Base-by-base conservation (phyloP, 2,113 vertebrate genomes). In the Odocoileus virginianus region DNA sequence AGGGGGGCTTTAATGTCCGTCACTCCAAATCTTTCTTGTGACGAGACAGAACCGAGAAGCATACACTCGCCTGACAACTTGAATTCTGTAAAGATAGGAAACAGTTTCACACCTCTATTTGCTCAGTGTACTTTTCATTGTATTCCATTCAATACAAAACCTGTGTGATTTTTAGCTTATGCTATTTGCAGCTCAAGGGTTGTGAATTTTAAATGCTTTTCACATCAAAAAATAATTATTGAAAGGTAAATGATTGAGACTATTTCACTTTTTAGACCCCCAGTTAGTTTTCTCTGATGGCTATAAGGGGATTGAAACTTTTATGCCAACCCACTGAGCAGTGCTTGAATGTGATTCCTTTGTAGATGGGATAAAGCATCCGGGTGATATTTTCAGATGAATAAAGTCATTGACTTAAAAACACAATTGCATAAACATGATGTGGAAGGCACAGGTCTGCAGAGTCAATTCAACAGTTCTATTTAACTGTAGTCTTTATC, bases 341-440 rank as follows among this genome's bases (percentile, higher is more conserved):
- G 87, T 36, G 60, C 74, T 94, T 57, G 12, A 81, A 40, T 96
- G 55, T 94, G 83, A 85, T 74, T 96, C 85, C 87, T 98, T 97
- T 98, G 84, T 97, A 95, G 79, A 90, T 71, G 6, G 23, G 45
- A 95, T 97, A 97, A 97, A 97, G 36, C 96, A 96, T 81, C 87
- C 79, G 84, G 64, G 92, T 97, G 87, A 82, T 97, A 96, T 95
- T 97, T 97, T 97, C 97, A 97, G 79, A 87, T 95, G 93, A 97
- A 98, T 92, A 92, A 97, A 97, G 93, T 78, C 95, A 94, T 71
- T 96, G 84, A 97, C 89, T 97, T 97, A 92, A 98, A 98, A 96
- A 97, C 89, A 97, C 89, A 97, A 81, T 86, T 94, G 83, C 57
- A 98, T 97, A 98, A 97, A 93, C 79, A 98, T 95, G 36, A 97